These are phyloP conservation scores for Melitaea athalia DNA, from an alignment of 2,888 invertebrate genomes.

Conservation along the genomic window DNA sequence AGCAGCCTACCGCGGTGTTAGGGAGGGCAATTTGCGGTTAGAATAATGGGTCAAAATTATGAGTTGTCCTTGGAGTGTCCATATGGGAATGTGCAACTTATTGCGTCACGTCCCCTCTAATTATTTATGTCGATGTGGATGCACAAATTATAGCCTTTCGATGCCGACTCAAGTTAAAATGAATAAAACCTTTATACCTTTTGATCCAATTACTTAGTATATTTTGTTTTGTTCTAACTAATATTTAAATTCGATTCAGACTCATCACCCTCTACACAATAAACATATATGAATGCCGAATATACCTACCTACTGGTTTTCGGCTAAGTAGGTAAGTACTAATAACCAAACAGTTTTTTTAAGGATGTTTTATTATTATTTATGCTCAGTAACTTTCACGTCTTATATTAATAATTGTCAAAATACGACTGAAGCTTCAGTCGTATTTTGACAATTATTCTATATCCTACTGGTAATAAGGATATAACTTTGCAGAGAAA, in stretches of 20 bases:
- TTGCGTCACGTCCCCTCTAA: slow-evolving; percentile 73
- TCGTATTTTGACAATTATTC: too few species aligned
- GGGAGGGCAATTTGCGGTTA: slow-evolving; percentile 68
- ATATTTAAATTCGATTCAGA: neutral
- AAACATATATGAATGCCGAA: too few species aligned
- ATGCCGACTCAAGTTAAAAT: slow-evolving; percentile 52
- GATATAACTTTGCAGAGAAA: too few species aligned
- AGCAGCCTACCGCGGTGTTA: slow-evolving; percentile 53
- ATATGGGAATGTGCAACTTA: slow-evolving; percentile 72
- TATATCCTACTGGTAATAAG: too few species aligned
- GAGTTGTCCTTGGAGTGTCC: slow-evolving; percentile 71
- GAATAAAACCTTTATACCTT: slow-evolving; percentile 40
- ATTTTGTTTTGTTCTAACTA: slow-evolving; percentile 28
- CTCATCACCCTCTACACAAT: too few species aligned
- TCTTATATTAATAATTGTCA: too few species aligned
- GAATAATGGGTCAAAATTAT: slow-evolving; percentile 77
- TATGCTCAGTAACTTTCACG: too few species aligned
- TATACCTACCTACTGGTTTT: neutral
- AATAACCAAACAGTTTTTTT: too few species aligned
- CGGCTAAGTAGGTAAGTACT: neutral
- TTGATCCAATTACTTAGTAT: slow-evolving; percentile 38
- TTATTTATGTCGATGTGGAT: slow-evolving; percentile 71
- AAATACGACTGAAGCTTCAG: too few species aligned
- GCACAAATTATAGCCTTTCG: slow-evolving; percentile 76
- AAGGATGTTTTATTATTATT: too few species aligned